Percentiles rank a stretch among this genome's conserved stretches.
phyloP scores from a whole-genome alignment of 2,888 invertebrate genomes.

The Pandemis cinnamomeana region DNA sequence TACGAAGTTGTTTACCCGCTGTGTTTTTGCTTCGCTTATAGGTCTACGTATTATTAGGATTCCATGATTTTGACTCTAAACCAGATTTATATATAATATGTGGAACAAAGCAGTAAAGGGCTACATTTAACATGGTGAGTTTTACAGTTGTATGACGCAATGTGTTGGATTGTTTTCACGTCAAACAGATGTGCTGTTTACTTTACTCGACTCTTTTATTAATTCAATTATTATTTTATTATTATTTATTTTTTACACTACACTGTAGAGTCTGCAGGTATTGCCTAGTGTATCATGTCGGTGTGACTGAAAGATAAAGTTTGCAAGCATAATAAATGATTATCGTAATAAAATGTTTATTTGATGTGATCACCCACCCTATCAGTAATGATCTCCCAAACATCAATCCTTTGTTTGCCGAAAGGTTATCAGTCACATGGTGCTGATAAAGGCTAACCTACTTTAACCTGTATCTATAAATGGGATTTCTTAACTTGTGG shows the following conservation, averaged over 20 bases:
- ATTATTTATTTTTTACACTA: too few relatives aligned
- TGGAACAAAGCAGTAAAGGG: too few relatives aligned
- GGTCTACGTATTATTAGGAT: background rate
- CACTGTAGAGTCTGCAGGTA: background rate
- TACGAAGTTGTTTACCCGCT: conserved; percentile 11
- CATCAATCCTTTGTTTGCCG: conserved; percentile 55
- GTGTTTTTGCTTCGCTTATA: background rate
- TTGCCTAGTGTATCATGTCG: background rate
- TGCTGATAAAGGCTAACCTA: conserved; percentile 80
- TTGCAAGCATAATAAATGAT: background rate
- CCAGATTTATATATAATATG: too few relatives aligned
- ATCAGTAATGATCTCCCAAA: conserved; percentile 28
- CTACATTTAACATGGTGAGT: too few relatives aligned
- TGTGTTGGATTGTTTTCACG: too few relatives aligned
- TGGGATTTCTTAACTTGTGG: conserved; percentile 61
- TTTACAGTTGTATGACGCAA: too few relatives aligned
- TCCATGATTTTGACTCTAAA: background rate
- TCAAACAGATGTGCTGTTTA: too few relatives aligned
- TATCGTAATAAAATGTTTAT: background rate
- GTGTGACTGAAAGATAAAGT: background rate
- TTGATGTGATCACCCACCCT: conserved; percentile 34
- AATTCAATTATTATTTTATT: background rate
- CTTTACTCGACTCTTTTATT: too few relatives aligned
- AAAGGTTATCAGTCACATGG: conserved; percentile 74
- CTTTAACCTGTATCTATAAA: conserved; percentile 70